Base-by-base conservation (phyloP, 1,140 invertebrate species). In the Oedothorax gibbosus region DNA sequence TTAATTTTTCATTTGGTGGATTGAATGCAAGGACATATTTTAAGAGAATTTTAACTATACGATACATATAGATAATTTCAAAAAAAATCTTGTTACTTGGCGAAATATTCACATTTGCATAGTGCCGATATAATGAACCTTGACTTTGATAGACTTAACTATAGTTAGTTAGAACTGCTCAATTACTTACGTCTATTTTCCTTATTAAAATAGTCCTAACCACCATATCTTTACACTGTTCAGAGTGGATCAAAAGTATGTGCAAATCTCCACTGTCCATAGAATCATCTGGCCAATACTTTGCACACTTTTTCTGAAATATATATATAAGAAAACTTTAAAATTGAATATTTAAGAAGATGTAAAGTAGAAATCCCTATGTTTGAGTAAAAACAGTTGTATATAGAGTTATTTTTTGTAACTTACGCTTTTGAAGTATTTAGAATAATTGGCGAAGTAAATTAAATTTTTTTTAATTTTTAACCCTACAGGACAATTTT, bases 261-360 rank as follows among this genome's bases (percentile, higher is more conserved):
- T 87, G 85, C 65, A 88, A 64, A 12, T 87, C 80, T 9, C 85
- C 87, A 77, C 80, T 85, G 49, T 73, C 49, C 56, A 79, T 84
- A 8, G 49, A 85, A 54, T 85, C 91, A 86, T 91, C 90, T 0
- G 94, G 93, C 88, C 92, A 94, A 89, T 94, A 94, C 87, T 93
- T 91, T 86, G 92, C 90, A 88, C 94, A 94, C 88, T 94, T 94
- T 84, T 91, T 90, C 92, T 93, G 75, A 81, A 91, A 91, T 85
- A 35, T 9, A 54, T 68, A 56, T 50, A 3, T 50, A 77, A 49
- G 50, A 6, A 64, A 53, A 54, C 49, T 57, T 60, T 7, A 57
- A 8, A 12, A 14, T 10, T 20, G 20, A 79, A 50, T 18, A 68
- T 65, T 68, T n/a, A 49, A n/a, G 9, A 64, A 64, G 20, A 64